Percentiles rank a stretch among this genome's conserved stretches.
Conservation (phyloP, 2,888 invertebrate genomes). For the Hemithea aestivaria region DNA sequence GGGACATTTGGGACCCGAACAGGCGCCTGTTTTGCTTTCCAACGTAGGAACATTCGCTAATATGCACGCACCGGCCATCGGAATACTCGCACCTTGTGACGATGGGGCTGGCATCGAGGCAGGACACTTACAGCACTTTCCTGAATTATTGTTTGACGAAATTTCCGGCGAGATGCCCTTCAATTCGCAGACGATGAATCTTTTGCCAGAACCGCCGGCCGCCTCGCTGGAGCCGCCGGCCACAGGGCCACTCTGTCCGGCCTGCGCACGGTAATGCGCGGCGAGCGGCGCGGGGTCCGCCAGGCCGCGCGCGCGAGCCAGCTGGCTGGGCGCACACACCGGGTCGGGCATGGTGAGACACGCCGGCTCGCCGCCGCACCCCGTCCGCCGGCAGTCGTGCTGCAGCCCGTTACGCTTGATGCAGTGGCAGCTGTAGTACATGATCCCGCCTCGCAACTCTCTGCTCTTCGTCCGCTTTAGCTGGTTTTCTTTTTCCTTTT, state of each 20-base stretch:
- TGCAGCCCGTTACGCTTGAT: constrained; percentile 80
- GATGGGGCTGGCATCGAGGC: constrained; percentile 24
- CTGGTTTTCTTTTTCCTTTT: constrained; percentile 67
- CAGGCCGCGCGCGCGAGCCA: constrained; percentile 66
- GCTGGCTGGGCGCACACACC: constrained; percentile 73
- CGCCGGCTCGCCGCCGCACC: constrained; percentile 72
- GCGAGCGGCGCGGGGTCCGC: constrained; percentile 59
- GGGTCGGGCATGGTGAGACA: constrained; percentile 77
- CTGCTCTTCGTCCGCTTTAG: constrained; percentile 71
- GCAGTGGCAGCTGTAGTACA: constrained; percentile 79
- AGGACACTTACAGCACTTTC: constrained; percentile 66
- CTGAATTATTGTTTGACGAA: constrained; percentile 37
- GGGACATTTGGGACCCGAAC: constrained; percentile 29
- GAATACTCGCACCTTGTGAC: constrained; percentile 17
- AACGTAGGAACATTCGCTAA: constrained; percentile 19
- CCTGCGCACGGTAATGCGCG: constrained; percentile 45
- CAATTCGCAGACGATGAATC: constrained; percentile 70
- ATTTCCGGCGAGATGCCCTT: constrained; percentile 56
- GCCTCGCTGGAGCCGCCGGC: constrained; percentile 33
- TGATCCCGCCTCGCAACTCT: constrained; percentile 75
- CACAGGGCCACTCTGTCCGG: constrained; percentile 34
- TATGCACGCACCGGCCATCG: constrained; percentile 24
- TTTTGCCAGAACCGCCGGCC: constrained; percentile 47
- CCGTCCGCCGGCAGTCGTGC: constrained; percentile 77
- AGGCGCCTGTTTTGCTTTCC: no score